Evolutionary conservation across 1,140 invertebrate species (phyloP), one percentile per base, ranked within the genome.

Genomic region (Onthophagus taurus): DNA sequence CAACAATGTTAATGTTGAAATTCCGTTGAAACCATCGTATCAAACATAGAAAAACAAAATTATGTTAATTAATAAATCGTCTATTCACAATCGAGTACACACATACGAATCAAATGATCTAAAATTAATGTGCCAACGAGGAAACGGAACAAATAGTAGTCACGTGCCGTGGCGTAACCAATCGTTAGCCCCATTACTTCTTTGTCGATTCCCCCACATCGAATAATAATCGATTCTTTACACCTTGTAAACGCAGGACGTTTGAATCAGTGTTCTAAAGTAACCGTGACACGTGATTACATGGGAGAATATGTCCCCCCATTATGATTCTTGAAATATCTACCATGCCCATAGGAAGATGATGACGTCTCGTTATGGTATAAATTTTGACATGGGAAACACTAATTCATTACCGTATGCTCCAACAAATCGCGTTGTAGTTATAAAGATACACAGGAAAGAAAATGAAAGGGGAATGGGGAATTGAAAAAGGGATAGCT

Each of bases 141-240:
- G 35, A 45, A 45, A 45, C 34, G 44, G 29, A 45, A 45, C 35
- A 46, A 49, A 35, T 38, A 38, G 31, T 20, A 13, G 51, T 58
- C 57, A 58, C 57, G 57, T 58, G 57, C 42, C 50, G 31, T 12
- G 42, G 43, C 49, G 52, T 48, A 47, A 52, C 57, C 54, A 58
- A 58, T 58, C 42, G 47, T 4, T 13, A 23, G 36, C 13, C 17
- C 12, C 33, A 34, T 39, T 45, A n/a, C 35, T 31, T 39, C 17
- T 31, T 26, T 30, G 11, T 30, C 50, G 33, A 12, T 51, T n/a
- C n/a, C n/a, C n/a, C n/a, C n/a, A n/a, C 45, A 49, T 31, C 54
- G 50, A 56, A 52, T 51, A 35, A 43, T 39, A 56, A 58, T 58
- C 39, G 50, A 58, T 58, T 58, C 37, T 31, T 9, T 38, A 48